Evolutionary conservation across 2,888 invertebrate species (phyloP), one percentile per base, ranked within the genome.

Genomic region (Acanthacorydalis orientalis): DNA sequence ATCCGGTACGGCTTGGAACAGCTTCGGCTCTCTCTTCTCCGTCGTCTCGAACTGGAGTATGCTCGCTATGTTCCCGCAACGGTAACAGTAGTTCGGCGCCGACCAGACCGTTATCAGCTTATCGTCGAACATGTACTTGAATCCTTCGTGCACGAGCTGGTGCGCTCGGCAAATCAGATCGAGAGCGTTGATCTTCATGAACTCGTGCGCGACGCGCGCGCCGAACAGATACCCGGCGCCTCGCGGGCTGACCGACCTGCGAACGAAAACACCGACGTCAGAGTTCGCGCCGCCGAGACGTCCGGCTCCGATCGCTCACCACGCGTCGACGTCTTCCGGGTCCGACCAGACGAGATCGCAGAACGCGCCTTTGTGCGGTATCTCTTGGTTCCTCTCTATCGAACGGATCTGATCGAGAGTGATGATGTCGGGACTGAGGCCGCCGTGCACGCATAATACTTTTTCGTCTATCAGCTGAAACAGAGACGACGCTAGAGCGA

Each of bases 311-410:
- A 23, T 23, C 23, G 23, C 23, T 23, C 23, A 23, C 46, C 46
- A 46, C 31, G 46, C 23, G 12, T 38, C 39, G 8, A 39, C 43
- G 60, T 97, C 95, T 60, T 97, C 96, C 33, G 98, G 98, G 69
- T 98, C 98, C 4, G 97, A 97, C 98, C 98, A 98, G 46, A 98
- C 85, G 55, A 99, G 75, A 77, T 97, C 98, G 77, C 97, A 96
- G 65, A 96, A 92, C 44, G 93, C 89, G 51, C 97, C 98, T 76
- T 93, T 93, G 63, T 96, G 93, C 40, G 97, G 97, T 61, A 97
- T 95, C 74, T 97, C 96, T 66, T 91, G 90, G 67, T 95, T 92
- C 58, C 97, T 79, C 60, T 95, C 90, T 61, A 97, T 88, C 56
- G 83, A 85, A 57, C 93, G 75, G 61, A 98, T 93, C 73, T 97